These are phyloP conservation scores for Rousettus leschenaultii DNA, from an alignment of 2,113 vertebrate species.

Conservation along the genomic window DNA sequence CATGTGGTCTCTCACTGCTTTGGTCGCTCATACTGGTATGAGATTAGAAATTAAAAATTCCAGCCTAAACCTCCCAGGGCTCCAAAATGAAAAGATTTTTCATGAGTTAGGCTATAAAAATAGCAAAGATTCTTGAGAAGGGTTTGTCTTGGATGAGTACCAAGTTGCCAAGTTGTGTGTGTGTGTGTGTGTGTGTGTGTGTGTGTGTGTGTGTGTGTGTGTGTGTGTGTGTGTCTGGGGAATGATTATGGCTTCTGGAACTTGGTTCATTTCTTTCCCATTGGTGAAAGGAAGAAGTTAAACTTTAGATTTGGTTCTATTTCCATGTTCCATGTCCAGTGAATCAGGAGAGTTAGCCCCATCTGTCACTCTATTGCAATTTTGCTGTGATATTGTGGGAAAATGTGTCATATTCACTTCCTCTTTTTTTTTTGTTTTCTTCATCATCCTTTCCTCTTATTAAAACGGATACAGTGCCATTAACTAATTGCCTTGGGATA, in stretches of 20 bases:
- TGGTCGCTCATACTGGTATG: not conserved
- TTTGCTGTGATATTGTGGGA: conserved; percentile 40
- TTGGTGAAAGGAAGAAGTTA: not conserved
- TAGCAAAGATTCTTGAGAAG: conserved; percentile 51
- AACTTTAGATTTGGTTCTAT: not conserved
- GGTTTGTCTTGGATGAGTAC: conserved; percentile 11
- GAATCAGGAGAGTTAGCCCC: not conserved
- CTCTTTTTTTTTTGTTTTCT: not conserved
- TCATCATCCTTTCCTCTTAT: not conserved
- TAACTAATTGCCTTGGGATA: not conserved
- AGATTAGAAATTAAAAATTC: conserved; percentile 23
- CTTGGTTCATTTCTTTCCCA: conserved; percentile 5
- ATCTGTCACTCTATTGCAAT: not conserved
- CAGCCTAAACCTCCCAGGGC: not conserved
- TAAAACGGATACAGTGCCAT: not conserved
- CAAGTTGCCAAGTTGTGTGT: not conserved
- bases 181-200: not conserved
- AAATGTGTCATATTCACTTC: not conserved
- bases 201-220: too few relatives aligned
- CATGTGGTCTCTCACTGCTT: not conserved
- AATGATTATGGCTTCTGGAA: not conserved
- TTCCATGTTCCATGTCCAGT: not conserved
- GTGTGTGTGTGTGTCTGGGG: not conserved
- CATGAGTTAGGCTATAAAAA: conserved; percentile 52
- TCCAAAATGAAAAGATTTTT: conserved; percentile 26